These are phyloP conservation scores for Heliconius aoede DNA, from an alignment of 2,888 invertebrate genomes.

Conservation along the genomic window DNA sequence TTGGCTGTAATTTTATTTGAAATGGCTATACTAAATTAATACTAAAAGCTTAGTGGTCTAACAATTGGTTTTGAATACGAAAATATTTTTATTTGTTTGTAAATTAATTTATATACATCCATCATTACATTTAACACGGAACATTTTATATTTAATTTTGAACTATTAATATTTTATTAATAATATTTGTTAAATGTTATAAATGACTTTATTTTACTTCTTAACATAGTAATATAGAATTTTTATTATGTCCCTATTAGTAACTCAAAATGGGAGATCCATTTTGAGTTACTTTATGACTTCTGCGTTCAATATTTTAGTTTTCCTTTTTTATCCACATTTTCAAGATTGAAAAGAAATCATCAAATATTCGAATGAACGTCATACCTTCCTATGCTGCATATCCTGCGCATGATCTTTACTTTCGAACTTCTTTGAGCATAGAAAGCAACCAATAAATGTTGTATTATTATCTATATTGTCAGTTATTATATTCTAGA, in stretches of 20 bases:
- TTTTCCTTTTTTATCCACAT: not conserved
- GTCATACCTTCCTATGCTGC: conserved; percentile 9
- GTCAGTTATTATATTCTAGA: not conserved
- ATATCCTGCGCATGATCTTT: conserved; percentile 25
- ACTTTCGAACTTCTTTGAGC: not conserved
- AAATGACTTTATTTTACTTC: conserved; percentile 15
- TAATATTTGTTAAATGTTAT: conserved; percentile 25
- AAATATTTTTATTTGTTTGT: conserved; percentile 21
- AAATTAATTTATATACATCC: conserved; percentile 31
- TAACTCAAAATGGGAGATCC: no score
- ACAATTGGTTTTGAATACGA: conserved; percentile 20
- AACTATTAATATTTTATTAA: conserved; percentile 26
- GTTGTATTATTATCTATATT: conserved; percentile 9
- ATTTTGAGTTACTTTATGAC: not conserved
- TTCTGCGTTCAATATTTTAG: not conserved
- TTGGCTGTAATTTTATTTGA: conserved; percentile 2
- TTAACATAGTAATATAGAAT: not conserved
- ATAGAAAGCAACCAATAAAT: conserved; percentile 9
- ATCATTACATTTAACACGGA: conserved; percentile 42
- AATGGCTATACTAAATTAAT: no score
- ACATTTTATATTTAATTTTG: conserved; percentile 37
- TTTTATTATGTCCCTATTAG: not conserved
- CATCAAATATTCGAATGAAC: not conserved
- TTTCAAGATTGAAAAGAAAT: not conserved
- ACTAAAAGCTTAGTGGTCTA: conserved; percentile 29